phyloP scores from a whole-genome alignment of 2,797 vertebrate species.

The Phrynocephalus vlangalii region DNA sequence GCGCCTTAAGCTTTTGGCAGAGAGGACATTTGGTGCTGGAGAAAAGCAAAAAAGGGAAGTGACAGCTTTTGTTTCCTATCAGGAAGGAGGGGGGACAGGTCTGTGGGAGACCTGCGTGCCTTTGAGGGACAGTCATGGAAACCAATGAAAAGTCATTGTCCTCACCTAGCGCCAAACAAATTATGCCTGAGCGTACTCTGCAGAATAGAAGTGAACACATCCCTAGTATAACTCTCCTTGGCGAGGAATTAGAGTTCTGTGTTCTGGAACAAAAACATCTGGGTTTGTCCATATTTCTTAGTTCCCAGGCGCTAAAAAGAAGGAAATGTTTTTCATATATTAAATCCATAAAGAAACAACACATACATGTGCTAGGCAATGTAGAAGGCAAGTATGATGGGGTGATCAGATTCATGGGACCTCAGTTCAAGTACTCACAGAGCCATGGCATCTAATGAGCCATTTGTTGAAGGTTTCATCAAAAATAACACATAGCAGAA shows the following conservation, averaged over 20 bases:
- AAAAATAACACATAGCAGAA: too few relatives aligned
- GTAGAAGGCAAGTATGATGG: not conserved
- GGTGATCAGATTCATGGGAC: too few relatives aligned
- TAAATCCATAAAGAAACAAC: not conserved
- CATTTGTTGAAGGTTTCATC: too few relatives aligned
- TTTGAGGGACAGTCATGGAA: constrained; percentile 7
- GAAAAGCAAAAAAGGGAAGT: constrained; percentile 19
- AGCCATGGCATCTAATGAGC: too few relatives aligned
- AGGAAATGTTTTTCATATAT: not conserved
- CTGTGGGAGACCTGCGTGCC: constrained; percentile 1
- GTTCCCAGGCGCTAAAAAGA: not conserved
- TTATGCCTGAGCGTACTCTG: not conserved
- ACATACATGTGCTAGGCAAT: not conserved
- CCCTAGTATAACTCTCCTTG: not conserved
- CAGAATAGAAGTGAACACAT: not conserved
- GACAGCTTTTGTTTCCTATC: constrained; percentile 21
- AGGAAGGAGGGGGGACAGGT: constrained; percentile 12
- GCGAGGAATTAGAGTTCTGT: not conserved
- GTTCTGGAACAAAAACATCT: too few relatives aligned
- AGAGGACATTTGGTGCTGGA: not conserved
- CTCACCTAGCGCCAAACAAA: constrained; percentile 12
- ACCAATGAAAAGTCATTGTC: not conserved
- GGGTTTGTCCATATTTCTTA: not conserved
- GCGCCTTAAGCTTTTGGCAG: constrained; percentile 6
- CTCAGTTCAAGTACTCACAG: too few relatives aligned